Base-by-base conservation (phyloP, 2,888 invertebrate species). In the Rhabditoides inermis region DNA sequence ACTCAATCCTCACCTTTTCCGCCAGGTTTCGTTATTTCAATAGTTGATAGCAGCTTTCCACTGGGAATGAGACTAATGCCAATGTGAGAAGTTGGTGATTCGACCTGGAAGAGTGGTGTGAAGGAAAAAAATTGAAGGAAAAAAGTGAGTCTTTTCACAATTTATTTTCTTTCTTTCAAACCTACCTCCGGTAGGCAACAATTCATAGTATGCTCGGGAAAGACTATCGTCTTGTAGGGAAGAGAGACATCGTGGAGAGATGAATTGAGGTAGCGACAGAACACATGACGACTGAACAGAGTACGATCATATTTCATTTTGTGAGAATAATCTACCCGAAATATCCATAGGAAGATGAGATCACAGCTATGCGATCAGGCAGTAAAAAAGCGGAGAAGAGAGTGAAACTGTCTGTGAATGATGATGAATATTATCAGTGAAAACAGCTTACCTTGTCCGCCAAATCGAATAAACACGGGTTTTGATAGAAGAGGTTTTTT, bases 191-290 rank as follows among this genome's bases (percentile, higher is more conserved):
- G 41, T 41, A 36, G 36, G 36, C 10, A 28, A 35, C 60, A 63
- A 28, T 57, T 55, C 36, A 55, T 49, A 1, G 56, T 55, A 36
- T 55, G 58, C 47, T 63, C 60, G 0, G 63, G 63, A 39, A 63
- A 63, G 10, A 63, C 60, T 15, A 52, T 41, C 2, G 51, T 45
- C 0, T 52, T 18, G 36, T 45, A 36, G 5, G 51, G 32, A 20
- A 39, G 39, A 15, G 51, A 18, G 6, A 47, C 36, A 47, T 63
- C 60, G 10, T 44, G 15, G 7, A 30, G 35, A 20, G 53, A 20
- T 15, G 10, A 15, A 37, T 63, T 50, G 46, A 60, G 60, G 26
- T 58, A 45, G 10, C 63, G 58, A 28, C 63, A 63, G 45, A 55
- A 58, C 18, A 63, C 55, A 15, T 53, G 52, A 10, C 60, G 58